Percentiles rank a stretch among this genome's conserved stretches.
Evolutionary conservation across 2,113 vertebrate genomes (phyloP).

Genomic region (Polyodon spathula): DNA sequence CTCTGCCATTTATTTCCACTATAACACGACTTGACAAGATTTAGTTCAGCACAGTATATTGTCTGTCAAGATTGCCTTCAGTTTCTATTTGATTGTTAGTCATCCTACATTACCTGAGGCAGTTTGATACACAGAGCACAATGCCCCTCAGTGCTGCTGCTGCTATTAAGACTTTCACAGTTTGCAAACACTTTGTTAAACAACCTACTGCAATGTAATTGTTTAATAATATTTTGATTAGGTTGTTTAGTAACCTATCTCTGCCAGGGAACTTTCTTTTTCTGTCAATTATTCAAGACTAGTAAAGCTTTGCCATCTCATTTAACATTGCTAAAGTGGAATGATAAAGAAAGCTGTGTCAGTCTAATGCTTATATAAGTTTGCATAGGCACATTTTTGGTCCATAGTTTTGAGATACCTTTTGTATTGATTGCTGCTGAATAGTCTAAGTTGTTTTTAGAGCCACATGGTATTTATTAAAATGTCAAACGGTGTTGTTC

Average conservation of each 20-base stretch:
- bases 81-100: constrained; percentile 52
- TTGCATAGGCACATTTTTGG: no score
- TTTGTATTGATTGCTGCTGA: no score
- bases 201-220: constrained; percentile 66
- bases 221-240: constrained; percentile 85
- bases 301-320: constrained; percentile 40
- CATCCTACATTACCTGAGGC: constrained; percentile 45
- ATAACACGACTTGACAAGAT: constrained; percentile 1
- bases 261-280: constrained; percentile 50
- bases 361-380: no score
- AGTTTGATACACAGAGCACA: constrained; percentile 65
- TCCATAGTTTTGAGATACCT: no score
- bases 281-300: constrained; percentile 35
- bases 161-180: constrained; percentile 65
- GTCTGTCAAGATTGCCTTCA: constrained; percentile 43
- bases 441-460: no score
- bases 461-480: no score
- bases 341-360: no score
- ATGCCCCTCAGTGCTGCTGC: constrained; percentile 55
- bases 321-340: background rate
- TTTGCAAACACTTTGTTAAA: constrained; percentile 80
- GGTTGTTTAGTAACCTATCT: constrained; percentile 59
- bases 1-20: background rate
- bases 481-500: no score
- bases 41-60: constrained; percentile 16